Base-by-base conservation (phyloP, 2,888 invertebrate genomes). In the Cheilosia vernalis region DNA sequence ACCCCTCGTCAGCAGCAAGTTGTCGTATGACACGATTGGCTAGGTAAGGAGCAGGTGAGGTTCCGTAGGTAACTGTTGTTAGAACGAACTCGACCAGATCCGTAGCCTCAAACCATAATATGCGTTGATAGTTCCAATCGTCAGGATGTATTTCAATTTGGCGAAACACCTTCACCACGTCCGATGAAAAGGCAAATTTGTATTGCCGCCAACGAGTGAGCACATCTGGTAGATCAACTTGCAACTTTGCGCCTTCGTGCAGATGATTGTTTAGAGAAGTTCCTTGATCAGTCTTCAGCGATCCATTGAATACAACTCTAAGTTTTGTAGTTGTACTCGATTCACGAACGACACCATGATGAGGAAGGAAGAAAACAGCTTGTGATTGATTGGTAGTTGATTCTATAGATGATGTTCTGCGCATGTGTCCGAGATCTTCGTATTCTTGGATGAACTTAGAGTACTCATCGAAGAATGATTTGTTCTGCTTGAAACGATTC, bases 101-200 rank as follows among this genome's bases (percentile, higher is more conserved):
- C 0, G 17, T 42, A 19, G 21, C 66, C 37, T 69, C 42, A 47
- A 33, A 15, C 56, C 64, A 82, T 3, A 82, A 47, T 44, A 77
- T 83, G 33, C 77, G 58, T 49, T 77, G 77, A 40, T 47, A 83
- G n/a, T n/a, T n/a, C n/a, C n/a, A n/a, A n/a, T n/a, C 60, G 30
- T 30, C n/a, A n/a, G 30, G 30, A 30, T 30, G 30, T 7, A 30
- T 7, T 30, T 30, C 7, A 2, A 30, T 30, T 30, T 30, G 30
- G 7, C 30, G 30, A 30, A 30, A 30, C 30, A 30, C 7, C 30
- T 30, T 30, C 17, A 30, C 56, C 4, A 69, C 15, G 19, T 53
- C 53, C 3, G 55, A 40, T 2, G 67, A 55, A 55, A 42, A 53
- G 15, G 24, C 47, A 24, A 47, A 44, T 7, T 19, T 4, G 24